phyloP scores from a whole-genome alignment of 2,888 invertebrate species.

The Apantesis nais region DNA sequence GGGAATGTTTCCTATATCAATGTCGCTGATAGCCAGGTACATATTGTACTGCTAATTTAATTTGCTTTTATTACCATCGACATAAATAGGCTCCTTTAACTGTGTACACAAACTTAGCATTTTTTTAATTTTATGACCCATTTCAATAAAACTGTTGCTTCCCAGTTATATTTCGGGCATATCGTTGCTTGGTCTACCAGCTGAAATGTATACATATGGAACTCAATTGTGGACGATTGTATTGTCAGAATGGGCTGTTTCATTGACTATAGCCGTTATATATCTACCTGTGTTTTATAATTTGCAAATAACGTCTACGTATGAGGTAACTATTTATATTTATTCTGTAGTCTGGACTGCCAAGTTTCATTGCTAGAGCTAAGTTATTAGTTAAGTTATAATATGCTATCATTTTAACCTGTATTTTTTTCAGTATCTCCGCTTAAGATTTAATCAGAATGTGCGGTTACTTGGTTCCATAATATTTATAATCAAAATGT shows the following conservation, averaged over 20 bases:
- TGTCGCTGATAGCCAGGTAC: conserved; percentile 91
- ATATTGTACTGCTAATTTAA: conserved; percentile 4
- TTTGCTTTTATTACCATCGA: background rate
- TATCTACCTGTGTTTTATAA: conserved; percentile 91
- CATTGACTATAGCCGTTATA: conserved; percentile 87
- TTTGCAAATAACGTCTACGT: conserved; percentile 90
- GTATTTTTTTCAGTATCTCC: conserved; percentile 86
- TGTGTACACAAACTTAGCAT: conserved; percentile 10
- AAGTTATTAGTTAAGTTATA: background rate
- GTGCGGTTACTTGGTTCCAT: conserved; percentile 89
- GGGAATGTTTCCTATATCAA: conserved; percentile 92
- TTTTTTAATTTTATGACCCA: background rate
- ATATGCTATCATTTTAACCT: background rate
- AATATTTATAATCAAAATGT: conserved; percentile 90
- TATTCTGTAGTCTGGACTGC: background rate
- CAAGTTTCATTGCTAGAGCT: background rate
- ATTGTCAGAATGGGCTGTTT: conserved; percentile 88
- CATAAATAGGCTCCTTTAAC: background rate
- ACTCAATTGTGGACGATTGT: conserved; percentile 90
- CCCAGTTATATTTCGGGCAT: conserved; percentile 91
- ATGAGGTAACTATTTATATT: conserved; percentile 85
- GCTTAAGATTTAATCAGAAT: conserved; percentile 88
- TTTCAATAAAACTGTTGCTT: conserved; percentile 7
- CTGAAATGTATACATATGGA: conserved; percentile 91
- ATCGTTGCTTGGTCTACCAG: conserved; percentile 89